Evolutionary conservation across 2,888 invertebrate species (phyloP).

Genomic region (Ennomos fuscantarius): DNA sequence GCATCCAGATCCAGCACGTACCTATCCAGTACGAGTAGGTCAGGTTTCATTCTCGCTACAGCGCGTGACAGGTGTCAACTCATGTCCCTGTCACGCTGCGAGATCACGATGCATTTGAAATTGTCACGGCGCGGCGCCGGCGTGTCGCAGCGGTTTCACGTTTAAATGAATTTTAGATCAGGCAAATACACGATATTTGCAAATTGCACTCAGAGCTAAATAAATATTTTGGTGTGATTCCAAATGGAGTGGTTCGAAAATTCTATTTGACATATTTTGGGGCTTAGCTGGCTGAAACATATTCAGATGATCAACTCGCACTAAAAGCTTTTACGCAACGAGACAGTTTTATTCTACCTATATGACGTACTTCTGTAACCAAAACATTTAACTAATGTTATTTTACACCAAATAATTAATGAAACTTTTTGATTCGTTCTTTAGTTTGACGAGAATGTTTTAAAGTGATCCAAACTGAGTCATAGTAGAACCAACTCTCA

Average conservation of each 20-base stretch:
- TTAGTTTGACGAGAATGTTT: too few species aligned
- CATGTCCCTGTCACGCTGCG: conserved; percentile 27
- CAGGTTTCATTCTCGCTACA: not conserved
- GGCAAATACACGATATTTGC: conserved; percentile 21
- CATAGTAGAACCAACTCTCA: too few species aligned
- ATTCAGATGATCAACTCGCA: conserved; percentile 6
- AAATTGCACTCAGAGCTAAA: conserved; percentile 23
- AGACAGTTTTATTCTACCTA: too few species aligned
- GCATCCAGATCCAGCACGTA: too few species aligned
- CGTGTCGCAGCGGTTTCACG: conserved; percentile 19
- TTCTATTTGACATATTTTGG: conserved; percentile 20
- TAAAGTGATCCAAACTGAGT: too few species aligned
- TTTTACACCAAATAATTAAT: too few species aligned
- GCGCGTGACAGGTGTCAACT: conserved; percentile 30
- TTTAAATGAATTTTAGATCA: conserved; percentile 29
- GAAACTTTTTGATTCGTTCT: too few species aligned
- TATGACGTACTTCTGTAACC: too few species aligned
- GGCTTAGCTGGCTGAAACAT: conserved; percentile 8
- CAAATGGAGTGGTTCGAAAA: conserved; percentile 21
- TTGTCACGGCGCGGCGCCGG: conserved; percentile 20
- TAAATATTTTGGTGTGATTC: conserved; percentile 23
- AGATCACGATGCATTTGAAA: conserved; percentile 35
- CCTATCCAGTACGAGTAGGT: conserved; percentile 1
- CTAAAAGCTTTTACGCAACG: conserved; percentile 13
- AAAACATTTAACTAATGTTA: too few species aligned